phyloP scores from a whole-genome alignment of 2,888 invertebrate genomes.

The Zhengitettix transpicula region DNA sequence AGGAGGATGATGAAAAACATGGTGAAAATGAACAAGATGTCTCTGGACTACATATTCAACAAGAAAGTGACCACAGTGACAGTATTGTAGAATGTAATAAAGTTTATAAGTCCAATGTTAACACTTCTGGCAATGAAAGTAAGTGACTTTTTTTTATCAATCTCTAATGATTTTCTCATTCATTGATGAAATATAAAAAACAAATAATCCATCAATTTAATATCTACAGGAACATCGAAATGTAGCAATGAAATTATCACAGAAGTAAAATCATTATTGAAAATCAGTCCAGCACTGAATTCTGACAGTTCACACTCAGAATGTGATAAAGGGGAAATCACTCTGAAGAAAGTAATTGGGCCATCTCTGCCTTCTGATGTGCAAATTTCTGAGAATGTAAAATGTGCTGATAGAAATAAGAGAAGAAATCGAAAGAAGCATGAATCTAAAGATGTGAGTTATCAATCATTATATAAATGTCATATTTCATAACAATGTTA shows the following conservation, averaged over 20 bases:
- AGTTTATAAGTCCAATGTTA: background rate
- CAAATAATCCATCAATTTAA: too few species aligned
- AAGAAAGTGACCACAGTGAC: background rate
- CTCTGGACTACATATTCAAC: background rate
- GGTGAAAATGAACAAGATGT: background rate
- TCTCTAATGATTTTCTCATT: too few species aligned
- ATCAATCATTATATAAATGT: too few species aligned
- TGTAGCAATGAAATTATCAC: too few species aligned
- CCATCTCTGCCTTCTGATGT: constrained; percentile 2
- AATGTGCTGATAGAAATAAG: background rate
- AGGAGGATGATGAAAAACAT: background rate
- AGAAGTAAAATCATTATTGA: too few species aligned
- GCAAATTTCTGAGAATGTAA: background rate
- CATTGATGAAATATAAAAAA: too few species aligned
- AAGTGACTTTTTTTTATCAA: too few species aligned
- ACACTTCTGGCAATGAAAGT: too few species aligned
- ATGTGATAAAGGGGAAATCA: constrained; percentile 19
- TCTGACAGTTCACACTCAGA: background rate
- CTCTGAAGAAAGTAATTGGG: background rate
- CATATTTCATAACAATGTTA: too few species aligned
- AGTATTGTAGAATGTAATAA: constrained; percentile 4
- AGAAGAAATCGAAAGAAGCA: background rate
- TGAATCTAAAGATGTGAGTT: background rate
- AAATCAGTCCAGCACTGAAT: too few species aligned
- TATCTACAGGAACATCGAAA: too few species aligned